Conservation (phyloP, 2,797 vertebrate species). For the Enteromius treurensis region DNA sequence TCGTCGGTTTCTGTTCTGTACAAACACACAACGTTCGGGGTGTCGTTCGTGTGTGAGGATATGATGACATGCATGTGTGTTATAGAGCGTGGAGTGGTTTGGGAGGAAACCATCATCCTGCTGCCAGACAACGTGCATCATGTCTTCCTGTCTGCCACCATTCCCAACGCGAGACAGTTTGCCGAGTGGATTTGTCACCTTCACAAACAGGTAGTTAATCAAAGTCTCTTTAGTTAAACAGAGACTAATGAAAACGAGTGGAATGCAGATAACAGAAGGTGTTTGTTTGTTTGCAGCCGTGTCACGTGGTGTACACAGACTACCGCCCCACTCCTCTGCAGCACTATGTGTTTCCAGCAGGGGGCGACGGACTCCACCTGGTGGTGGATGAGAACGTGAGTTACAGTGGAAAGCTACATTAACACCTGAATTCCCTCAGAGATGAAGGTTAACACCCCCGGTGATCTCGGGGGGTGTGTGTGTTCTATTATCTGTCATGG, state of each 20-base stretch:
- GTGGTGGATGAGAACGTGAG: slow-evolving; percentile 99
- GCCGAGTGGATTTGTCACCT: slow-evolving; percentile 99
- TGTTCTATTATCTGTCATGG: not conserved
- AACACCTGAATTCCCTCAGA: not conserved
- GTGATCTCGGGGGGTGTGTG: not conserved
- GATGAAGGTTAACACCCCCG: not conserved
- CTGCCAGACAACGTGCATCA: slow-evolving; percentile 98
- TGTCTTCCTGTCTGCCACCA: slow-evolving; percentile 97
- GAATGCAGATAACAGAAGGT: not conserved
- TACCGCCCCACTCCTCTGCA: slow-evolving; percentile 97
- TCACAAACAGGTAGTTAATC: slow-evolving; percentile 87
- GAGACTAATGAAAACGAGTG: too few species aligned
- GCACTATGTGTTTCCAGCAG: slow-evolving; percentile 98
- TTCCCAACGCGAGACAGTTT: slow-evolving; percentile 97
- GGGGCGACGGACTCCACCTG: slow-evolving; percentile 95
- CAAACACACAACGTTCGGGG: not conserved
- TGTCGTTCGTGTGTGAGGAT: not conserved
- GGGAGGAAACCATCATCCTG: slow-evolving; percentile 99
- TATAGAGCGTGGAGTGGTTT: slow-evolving; percentile 95
- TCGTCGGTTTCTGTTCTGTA: not conserved
- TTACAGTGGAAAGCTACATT: not conserved
- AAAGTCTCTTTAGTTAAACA: not conserved
- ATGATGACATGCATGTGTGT: not conserved
- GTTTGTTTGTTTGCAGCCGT: slow-evolving; percentile 80
- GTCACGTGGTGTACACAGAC: slow-evolving; percentile 97